A percentile compares a stretch with the other conserved stretches of the same genome.
phyloP scores from a whole-genome alignment of 2,113 vertebrate genomes.

The Pao palembangensis region DNA sequence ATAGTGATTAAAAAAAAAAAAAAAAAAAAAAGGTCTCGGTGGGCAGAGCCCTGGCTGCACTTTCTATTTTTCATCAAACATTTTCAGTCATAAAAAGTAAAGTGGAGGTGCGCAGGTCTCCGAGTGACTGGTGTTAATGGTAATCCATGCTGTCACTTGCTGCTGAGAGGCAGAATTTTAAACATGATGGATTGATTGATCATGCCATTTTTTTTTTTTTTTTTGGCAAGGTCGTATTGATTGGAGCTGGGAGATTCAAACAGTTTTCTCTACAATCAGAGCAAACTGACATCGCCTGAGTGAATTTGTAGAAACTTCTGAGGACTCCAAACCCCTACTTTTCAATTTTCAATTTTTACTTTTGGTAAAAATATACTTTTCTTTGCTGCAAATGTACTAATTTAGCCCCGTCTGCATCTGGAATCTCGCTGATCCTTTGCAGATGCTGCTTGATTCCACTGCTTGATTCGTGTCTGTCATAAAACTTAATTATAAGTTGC shows the following conservation, averaged over 20 bases:
- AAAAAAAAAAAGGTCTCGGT: conserved; percentile 63
- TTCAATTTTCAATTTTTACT: no score
- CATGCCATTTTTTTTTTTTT: conserved; percentile 54
- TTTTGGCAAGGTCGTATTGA: conserved; percentile 69
- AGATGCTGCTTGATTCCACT: no score
- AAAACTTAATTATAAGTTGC: no score
- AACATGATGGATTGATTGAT: conserved; percentile 67
- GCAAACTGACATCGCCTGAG: conserved; percentile 24
- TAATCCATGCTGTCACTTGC: conserved; percentile 71
- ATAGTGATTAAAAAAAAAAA: conserved; percentile 70
- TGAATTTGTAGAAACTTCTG: not conserved
- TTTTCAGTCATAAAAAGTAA: conserved; percentile 32
- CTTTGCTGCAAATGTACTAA: no score
- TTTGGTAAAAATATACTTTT: not conserved
- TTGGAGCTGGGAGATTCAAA: conserved; percentile 61
- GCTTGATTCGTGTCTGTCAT: no score
- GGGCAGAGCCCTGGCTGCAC: conserved; percentile 35
- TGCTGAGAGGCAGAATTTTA: conserved; percentile 73
- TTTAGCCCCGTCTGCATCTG: no score
- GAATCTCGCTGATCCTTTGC: no score
- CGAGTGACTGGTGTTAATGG: conserved; percentile 56
- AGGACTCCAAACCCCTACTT: not conserved
- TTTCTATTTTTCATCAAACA: conserved; percentile 60
- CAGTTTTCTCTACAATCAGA: conserved; percentile 54
- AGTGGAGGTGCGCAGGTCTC: conserved; percentile 25